Base-by-base conservation (phyloP, 2,113 vertebrate species). In the Mola mola region DNA sequence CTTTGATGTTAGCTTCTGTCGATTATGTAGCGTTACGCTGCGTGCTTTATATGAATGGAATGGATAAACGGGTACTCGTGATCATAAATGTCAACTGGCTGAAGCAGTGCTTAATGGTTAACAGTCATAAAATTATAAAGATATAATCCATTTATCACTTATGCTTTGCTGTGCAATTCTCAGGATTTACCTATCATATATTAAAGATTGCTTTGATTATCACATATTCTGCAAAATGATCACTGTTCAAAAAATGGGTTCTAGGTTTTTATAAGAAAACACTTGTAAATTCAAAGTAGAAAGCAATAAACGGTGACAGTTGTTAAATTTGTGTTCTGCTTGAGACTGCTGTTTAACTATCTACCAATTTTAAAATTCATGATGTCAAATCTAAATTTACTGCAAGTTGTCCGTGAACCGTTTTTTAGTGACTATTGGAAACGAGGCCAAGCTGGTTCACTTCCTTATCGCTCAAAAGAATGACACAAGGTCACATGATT, bases 401-500 rank as follows among this genome's bases (percentile, higher is more conserved):
- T 26, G 4, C 2, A 31, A 38, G 4, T 26, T 10, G n/a, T 12
- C 4, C 29, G 1, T 12, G 51, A 70, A 47, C 0, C 0, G 2
- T 2, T 8, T 8, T 4, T 33, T 47, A n/a, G 13, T 26, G 13
- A 7, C 8, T 1, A 17, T 11, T 68, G 5, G n/a, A 57, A 76
- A 66, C 16, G 1, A 13, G 1, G 6, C 38, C 66, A 44, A 69
- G 73, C 69, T 65, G 66, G 55, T 64, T 46, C 4, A 86, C 85
- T 89, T 90, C 86, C 87, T 81, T 63, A 56, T 82, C 73, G 66
- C 53, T 56, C 13, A 61, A 43, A 67, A 47, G 58, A 71, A 70
- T 71, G 84, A 75, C 58, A 75, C 42, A n/a, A 50, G 46, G 79
- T 89, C 89, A 90, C 87, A 85, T 89, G 89, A 85, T 70, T 10